Conservation (phyloP, 2,888 invertebrate species). For the Ormyrus thymus region DNA sequence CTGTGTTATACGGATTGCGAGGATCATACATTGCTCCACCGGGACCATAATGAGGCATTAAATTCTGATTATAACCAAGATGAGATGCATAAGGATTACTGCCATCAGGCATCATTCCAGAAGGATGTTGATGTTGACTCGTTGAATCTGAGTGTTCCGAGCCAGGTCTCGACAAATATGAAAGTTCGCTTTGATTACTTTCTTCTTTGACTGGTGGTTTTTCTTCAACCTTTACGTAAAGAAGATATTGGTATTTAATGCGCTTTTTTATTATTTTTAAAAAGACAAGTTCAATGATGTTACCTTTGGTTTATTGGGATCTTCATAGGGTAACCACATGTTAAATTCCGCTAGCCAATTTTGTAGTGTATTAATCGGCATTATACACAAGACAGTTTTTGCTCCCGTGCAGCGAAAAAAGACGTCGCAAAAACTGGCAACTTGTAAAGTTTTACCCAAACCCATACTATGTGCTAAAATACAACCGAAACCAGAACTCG, state of each 20-base stretch:
- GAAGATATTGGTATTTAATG: background rate
- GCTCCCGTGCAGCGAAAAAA: slow-evolving; percentile 93
- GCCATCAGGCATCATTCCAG: slow-evolving; percentile 60
- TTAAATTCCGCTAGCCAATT: slow-evolving; percentile 99
- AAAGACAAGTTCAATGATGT: background rate
- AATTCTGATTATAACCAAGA: slow-evolving; percentile 65
- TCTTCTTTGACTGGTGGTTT: slow-evolving; percentile 67
- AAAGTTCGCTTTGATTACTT: slow-evolving; percentile 66
- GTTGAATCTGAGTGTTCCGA: slow-evolving; percentile 56
- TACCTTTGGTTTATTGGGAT: slow-evolving; percentile 67
- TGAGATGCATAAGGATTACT: slow-evolving; percentile 63
- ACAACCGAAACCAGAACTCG: slow-evolving; percentile 92
- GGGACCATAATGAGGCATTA: slow-evolving; percentile 62
- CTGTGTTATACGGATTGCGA: slow-evolving; percentile 20
- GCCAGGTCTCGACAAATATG: slow-evolving; percentile 67
- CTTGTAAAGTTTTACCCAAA: slow-evolving; percentile 97
- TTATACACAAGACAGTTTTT: slow-evolving; percentile 94
- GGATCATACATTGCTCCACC: slow-evolving; percentile 51
- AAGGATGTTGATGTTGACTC: slow-evolving; percentile 63
- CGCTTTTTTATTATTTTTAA: too few relatives aligned
- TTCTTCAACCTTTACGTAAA: slow-evolving; percentile 48
- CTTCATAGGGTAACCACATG: slow-evolving; percentile 93
- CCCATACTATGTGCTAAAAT: slow-evolving; percentile 99
- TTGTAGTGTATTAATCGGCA: slow-evolving; percentile 98
- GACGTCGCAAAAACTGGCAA: slow-evolving; percentile 97